Conservation (phyloP, 2,888 invertebrate species). For the Pristionchus exspectatus region DNA sequence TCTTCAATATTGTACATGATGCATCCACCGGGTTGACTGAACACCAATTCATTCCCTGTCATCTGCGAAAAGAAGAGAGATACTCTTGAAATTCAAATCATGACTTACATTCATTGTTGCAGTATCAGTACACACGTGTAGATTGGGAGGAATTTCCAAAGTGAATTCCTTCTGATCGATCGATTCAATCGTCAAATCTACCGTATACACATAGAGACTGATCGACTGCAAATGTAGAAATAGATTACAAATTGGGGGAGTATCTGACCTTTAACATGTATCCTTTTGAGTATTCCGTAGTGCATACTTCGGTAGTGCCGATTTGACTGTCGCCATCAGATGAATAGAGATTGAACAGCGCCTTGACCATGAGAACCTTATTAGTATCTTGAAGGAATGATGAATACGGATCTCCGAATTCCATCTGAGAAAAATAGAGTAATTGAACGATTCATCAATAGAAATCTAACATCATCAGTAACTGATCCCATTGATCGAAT, state of each 20-base stretch:
- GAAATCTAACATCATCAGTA: not conserved
- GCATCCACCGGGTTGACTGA: constrained; percentile 25
- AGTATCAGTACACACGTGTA: not conserved
- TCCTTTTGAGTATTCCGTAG: not conserved
- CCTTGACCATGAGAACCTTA: not conserved
- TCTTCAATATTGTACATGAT: constrained; percentile 14
- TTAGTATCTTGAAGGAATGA: not conserved
- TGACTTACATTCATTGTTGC: not conserved
- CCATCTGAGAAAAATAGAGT: not conserved
- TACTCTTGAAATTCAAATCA: not conserved
- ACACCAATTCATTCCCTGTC: not conserved
- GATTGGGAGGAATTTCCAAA: not conserved
- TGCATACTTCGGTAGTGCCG: not conserved
- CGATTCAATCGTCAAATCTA: not conserved
- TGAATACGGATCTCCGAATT: not conserved
- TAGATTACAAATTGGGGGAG: not conserved
- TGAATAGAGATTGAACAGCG: not conserved
- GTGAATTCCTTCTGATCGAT: not conserved
- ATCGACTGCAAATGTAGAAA: not conserved
- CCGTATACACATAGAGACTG: not conserved
- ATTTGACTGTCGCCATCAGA: not conserved
- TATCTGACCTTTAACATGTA: not conserved
- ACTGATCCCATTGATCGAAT: not conserved
- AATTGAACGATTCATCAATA: not conserved
- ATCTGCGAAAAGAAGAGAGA: not conserved